Evolutionary conservation across 2,113 vertebrate genomes (phyloP), one percentile per base, ranked within the genome.

Genomic region (Notothenia rossii): DNA sequence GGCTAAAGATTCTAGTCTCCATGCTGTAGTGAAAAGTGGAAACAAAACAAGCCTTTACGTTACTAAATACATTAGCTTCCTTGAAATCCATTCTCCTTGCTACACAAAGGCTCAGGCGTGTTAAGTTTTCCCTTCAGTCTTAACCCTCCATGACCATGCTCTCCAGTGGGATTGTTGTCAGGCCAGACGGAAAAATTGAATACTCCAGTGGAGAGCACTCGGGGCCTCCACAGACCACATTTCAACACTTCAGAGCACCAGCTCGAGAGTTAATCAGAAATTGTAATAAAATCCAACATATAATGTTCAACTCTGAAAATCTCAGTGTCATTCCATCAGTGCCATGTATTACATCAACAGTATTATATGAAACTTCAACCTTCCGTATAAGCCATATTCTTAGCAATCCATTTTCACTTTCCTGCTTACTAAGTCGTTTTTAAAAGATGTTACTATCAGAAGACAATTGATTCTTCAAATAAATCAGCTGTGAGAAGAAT

Each of bases 181-280:
- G 82, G 86, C 84, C 84, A 87, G 72, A 90, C 9, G 80, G 90
- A 89, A 91, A 88, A 75, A 83, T 82, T 85, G 67, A 88, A 89
- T 91, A 80, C 15, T 58, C 76, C 83, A 81, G 72, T 74, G 79
- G 77, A 74, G 77, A 79, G 83, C 84, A 80, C 77, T 87, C 86
- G 56, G 69, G 88, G 60, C 69, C 58, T 62, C 53, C 54, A 14
- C 60, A 62, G 79, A 75, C 65, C 66, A 86, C 67, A 77, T 86
- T 90, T 86, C 63, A 86, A 68, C 81, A 84, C 79, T 63, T 83
- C 59, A 79, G 22, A 53, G 61, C n/a, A 49, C 61, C 59, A 81
- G 77, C 67, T 83, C 76, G 77, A 82, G 69, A 88, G 79, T 81
- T 51, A 87, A 77, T 78, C 83, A 85, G 53, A 79, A 53, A 22